A percentile compares a stretch with the other conserved stretches of the same genome.
phyloP scores from a whole-genome alignment of 2,797 vertebrate species.

The Chiloscyllium punctatum region DNA sequence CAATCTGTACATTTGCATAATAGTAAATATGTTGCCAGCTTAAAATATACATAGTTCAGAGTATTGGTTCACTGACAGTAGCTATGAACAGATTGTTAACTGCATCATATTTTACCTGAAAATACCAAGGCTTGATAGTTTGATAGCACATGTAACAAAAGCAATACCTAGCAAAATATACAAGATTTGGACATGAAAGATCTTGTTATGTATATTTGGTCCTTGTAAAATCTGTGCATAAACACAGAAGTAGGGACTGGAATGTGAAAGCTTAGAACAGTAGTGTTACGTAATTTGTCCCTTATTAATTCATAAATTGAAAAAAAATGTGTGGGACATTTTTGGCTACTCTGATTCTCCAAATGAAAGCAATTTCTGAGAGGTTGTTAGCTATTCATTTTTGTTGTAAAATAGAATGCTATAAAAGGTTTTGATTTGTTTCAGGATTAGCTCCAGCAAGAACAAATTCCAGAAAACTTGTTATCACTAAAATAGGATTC shows the following conservation, averaged over 20 bases:
- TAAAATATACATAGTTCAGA: neutral
- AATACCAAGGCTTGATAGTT: neutral
- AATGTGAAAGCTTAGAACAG: constrained; percentile 4
- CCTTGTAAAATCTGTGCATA: neutral
- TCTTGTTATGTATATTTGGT: neutral
- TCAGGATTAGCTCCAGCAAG: neutral
- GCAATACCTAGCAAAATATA: neutral
- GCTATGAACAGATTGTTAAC: neutral
- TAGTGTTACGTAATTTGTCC: neutral
- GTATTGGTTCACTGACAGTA: neutral
- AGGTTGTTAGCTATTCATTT: neutral
- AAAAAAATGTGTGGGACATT: neutral
- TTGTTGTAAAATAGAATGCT: neutral
- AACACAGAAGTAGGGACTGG: neutral
- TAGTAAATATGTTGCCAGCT: neutral
- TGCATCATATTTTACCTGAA: neutral
- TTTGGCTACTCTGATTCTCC: neutral
- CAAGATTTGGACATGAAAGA: constrained; percentile 23
- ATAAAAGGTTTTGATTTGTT: neutral
- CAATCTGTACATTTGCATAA: neutral
- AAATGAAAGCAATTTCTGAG: neutral
- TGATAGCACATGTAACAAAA: neutral
- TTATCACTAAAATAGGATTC: neutral
- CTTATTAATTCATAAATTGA: neutral
- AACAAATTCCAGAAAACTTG: neutral